Conservation (phyloP, 1,140 invertebrate species). For the Atopsyche davidsoni region DNA sequence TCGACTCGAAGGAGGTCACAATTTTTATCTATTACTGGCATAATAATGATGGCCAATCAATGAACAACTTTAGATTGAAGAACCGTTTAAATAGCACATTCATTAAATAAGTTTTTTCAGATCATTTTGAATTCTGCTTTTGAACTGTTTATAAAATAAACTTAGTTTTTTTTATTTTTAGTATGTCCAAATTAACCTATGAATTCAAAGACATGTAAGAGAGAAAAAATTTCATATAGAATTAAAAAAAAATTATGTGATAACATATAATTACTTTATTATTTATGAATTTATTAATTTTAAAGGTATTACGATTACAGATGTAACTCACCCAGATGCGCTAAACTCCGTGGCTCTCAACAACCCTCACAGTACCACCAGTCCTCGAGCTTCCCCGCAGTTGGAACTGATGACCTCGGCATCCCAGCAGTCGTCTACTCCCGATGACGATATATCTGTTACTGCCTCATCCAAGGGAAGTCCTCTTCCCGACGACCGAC, state of each 20-base stretch:
- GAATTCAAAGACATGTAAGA: background rate
- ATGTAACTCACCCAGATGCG: constrained; percentile 23
- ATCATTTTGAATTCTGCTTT: no score
- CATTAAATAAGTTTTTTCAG: no score
- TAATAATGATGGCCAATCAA: no score
- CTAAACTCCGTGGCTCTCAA: constrained; percentile 31
- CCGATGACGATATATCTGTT: constrained; percentile 63
- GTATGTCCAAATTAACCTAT: no score
- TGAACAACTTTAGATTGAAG: no score
- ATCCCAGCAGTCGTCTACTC: constrained; percentile 46
- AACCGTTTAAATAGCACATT: no score
- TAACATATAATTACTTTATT: background rate
- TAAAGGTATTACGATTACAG: constrained; percentile 11
- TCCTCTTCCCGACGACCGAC: constrained; percentile 45
- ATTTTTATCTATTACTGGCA: no score
- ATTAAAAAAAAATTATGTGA: no score
- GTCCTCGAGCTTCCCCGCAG: constrained; percentile 50
- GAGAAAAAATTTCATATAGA: background rate
- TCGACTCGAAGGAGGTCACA: constrained; percentile 39
- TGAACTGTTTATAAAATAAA: no score
- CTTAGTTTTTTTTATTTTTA: no score
- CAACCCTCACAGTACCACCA: constrained; percentile 58
- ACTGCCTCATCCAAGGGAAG: constrained; percentile 51
- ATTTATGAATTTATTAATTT: background rate
- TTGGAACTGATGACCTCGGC: constrained; percentile 34